phyloP scores from a whole-genome alignment of 92 coral and sea anemone species.

The Parazoanthus darwini region DNA sequence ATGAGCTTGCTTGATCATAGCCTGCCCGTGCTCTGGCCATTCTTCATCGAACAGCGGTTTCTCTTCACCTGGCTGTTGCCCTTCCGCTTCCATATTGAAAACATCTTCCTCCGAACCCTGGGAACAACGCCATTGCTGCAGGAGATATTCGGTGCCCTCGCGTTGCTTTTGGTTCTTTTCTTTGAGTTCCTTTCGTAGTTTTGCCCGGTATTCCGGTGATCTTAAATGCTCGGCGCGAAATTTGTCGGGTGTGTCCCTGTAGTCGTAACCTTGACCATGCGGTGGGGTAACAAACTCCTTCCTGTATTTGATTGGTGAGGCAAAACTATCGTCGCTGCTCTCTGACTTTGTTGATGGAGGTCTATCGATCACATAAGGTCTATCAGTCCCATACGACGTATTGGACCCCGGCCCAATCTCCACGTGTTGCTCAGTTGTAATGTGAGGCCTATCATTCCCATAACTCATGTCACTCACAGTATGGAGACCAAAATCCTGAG shows the following conservation, averaged over 20 bases:
- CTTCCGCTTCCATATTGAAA: not conserved
- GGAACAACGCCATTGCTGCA: slow-evolving; percentile 71
- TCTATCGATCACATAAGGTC: not conserved
- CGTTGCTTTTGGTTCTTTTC: slow-evolving; percentile 81
- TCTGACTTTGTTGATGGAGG: not conserved
- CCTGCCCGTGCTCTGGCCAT: not conserved
- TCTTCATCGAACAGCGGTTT: not conserved
- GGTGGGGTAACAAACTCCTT: slow-evolving; percentile 26
- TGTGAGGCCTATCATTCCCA: not conserved
- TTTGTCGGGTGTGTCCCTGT: slow-evolving; percentile 20
- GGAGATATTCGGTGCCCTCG: slow-evolving; percentile 67
- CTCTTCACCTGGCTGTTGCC: not conserved
- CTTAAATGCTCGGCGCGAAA: slow-evolving; percentile 24
- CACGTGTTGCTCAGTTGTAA: not conserved
- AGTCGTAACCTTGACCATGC: slow-evolving; percentile 37
- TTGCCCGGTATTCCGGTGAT: slow-evolving; percentile 69
- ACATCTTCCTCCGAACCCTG: slow-evolving; percentile 61
- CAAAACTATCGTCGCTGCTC: slow-evolving; percentile 39
- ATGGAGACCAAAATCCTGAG: not conserved
- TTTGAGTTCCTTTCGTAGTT: slow-evolving; percentile 76
- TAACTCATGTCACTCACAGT: not conserved
- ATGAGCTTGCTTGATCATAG: not conserved
- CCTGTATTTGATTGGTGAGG: slow-evolving; percentile 26
- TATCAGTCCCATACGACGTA: not conserved
- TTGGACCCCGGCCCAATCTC: not conserved